phyloP scores from a whole-genome alignment of 1,140 invertebrate species.

The Heliconius himera region DNA sequence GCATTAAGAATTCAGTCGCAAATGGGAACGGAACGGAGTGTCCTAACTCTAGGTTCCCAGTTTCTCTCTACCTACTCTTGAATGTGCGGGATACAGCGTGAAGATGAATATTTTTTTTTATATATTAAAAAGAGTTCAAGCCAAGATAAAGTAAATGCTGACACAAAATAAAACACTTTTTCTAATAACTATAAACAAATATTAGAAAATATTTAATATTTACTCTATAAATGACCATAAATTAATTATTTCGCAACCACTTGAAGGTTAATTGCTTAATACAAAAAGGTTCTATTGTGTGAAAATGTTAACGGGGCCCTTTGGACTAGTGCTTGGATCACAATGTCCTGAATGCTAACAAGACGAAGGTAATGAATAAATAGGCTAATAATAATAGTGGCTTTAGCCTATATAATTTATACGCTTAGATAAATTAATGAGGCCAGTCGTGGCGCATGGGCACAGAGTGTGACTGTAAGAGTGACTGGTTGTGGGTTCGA shows the following conservation, averaged over 20 bases:
- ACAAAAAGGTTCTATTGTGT: slow-evolving; percentile 10
- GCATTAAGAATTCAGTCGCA: too few relatives aligned
- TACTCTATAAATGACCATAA: background rate
- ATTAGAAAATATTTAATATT: background rate
- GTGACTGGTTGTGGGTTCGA: too few relatives aligned
- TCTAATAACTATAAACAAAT: too few relatives aligned
- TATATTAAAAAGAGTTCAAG: background rate
- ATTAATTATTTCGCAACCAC: slow-evolving; percentile 8
- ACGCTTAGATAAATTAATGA: too few relatives aligned
- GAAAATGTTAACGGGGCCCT: slow-evolving; percentile 1
- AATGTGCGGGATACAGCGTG: too few relatives aligned
- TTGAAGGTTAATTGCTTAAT: slow-evolving; percentile 11
- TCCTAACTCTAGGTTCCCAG: too few relatives aligned
- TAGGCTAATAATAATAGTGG: background rate
- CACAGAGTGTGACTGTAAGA: too few relatives aligned
- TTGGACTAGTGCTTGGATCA: slow-evolving; percentile 3
- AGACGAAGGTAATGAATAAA: slow-evolving; percentile 2
- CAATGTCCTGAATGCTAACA: slow-evolving; percentile 17
- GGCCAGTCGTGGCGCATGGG: too few relatives aligned
- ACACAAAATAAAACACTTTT: background rate
- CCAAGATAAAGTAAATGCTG: background rate
- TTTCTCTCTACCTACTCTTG: too few relatives aligned
- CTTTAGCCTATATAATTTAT: background rate
- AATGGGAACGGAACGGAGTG: too few relatives aligned
- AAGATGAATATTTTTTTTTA: background rate